A percentile compares a stretch with the other conserved stretches of the same genome.
phyloP scores from a whole-genome alignment of 2,797 vertebrate genomes.

The Falco naumanni region DNA sequence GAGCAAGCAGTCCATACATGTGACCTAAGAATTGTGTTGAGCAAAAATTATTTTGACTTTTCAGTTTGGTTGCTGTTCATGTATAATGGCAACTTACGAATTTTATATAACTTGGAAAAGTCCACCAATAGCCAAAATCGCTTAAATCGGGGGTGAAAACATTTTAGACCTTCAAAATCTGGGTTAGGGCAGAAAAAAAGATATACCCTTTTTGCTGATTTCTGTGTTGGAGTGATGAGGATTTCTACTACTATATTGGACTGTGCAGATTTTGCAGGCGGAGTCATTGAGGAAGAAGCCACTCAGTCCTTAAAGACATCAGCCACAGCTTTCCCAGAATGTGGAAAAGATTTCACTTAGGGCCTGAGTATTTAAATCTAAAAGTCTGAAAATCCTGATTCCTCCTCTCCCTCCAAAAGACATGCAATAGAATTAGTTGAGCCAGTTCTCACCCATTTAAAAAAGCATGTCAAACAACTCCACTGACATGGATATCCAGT shows the following conservation, averaged over 20 bases:
- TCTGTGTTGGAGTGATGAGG: neutral
- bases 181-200: neutral
- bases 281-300: neutral
- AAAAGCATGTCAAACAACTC: conserved; percentile 5
- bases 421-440: neutral
- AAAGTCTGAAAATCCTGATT: neutral
- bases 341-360: neutral
- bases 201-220: neutral
- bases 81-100: neutral
- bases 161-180: neutral
- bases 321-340: neutral
- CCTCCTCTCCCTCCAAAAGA: neutral
- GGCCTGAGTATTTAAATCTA: neutral
- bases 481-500: conserved; percentile 24
- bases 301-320: neutral
- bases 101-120: neutral
- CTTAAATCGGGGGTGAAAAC: neutral
- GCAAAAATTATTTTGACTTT: neutral
- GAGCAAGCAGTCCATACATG: neutral
- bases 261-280: neutral
- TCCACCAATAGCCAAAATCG: neutral
- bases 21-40: neutral
- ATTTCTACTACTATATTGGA: neutral
- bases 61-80: neutral
- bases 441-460: conserved; percentile 3